phyloP scores from a whole-genome alignment of 2,888 invertebrate species.

The Sialis fuliginosa region DNA sequence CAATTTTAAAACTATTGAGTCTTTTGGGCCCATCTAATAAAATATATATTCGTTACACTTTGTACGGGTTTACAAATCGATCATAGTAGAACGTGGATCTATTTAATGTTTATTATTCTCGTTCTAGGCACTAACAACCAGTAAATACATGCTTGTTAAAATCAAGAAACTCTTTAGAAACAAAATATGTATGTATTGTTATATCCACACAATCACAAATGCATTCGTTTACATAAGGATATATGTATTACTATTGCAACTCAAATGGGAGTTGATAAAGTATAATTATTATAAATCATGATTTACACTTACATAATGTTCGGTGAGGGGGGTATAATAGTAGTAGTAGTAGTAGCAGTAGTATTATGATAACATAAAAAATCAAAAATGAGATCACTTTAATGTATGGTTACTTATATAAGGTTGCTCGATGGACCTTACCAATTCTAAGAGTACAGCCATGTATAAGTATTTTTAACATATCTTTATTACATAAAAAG shows the following conservation, averaged over 20 bases:
- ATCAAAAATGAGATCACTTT: neutral
- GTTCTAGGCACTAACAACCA: conserved; percentile 2
- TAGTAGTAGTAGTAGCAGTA: no score
- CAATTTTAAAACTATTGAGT: neutral
- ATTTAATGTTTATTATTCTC: neutral
- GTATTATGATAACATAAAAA: neutral
- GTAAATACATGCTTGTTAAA: conserved; percentile 1
- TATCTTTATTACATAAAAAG: neutral
- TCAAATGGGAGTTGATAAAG: no score
- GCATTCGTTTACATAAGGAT: no score
- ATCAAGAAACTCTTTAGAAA: no score
- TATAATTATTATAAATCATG: no score
- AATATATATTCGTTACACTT: neutral
- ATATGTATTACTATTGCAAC: no score
- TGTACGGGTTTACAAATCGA: neutral
- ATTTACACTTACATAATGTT: no score
- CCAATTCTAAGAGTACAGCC: neutral
- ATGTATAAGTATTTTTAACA: neutral
- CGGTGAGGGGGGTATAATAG: no score
- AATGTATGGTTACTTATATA: neutral
- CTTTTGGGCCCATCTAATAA: conserved; percentile 3
- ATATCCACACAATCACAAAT: no score
- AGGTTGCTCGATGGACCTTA: neutral
- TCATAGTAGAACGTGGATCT: neutral
- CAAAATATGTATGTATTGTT: no score